phyloP scores from a whole-genome alignment of 2,797 vertebrate species.

The Typhlichthys eigenmanni region DNA sequence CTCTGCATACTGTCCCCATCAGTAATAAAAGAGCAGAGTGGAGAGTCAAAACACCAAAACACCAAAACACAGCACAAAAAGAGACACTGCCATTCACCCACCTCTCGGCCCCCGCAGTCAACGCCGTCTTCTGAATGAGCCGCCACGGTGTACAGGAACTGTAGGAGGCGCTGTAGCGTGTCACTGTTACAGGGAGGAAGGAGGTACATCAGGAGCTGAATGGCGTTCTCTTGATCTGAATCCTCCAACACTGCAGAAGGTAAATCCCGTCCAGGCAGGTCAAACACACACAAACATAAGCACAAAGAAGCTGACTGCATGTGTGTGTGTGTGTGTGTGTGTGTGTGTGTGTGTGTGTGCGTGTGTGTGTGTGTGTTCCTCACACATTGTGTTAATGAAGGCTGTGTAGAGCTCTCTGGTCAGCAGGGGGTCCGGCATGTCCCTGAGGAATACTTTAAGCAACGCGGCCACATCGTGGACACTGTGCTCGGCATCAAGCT shows the following conservation, averaged over 20 bases:
- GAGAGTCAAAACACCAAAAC: background rate
- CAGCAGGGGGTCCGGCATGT: slow-evolving; percentile 93
- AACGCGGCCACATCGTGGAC: slow-evolving; percentile 95
- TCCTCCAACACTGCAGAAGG: slow-evolving; percentile 82
- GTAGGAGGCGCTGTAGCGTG: slow-evolving; percentile 91
- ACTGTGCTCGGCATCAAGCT: slow-evolving; percentile 89
- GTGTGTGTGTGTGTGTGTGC: too few species aligned
- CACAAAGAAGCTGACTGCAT: too few species aligned
- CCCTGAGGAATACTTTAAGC: slow-evolving; percentile 94
- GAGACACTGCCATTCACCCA: slow-evolving; percentile 42
- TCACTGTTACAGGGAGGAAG: slow-evolving; percentile 97
- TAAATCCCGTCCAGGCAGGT: slow-evolving; percentile 7
- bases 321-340: too few species aligned
- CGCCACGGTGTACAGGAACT: slow-evolving; percentile 91
- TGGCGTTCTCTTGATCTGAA: slow-evolving; percentile 83
- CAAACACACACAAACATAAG: background rate
- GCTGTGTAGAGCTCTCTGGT: slow-evolving; percentile 94
- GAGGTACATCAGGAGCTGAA: slow-evolving; percentile 93
- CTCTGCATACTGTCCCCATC: slow-evolving; percentile 7
- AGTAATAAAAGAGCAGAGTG: slow-evolving; percentile 5
- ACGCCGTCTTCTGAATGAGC: slow-evolving; percentile 83
- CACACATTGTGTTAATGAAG: slow-evolving; percentile 93
- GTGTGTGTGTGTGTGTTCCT: slow-evolving; percentile 61
- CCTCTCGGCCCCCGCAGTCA: slow-evolving; percentile 85
- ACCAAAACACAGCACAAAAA: slow-evolving; percentile 4